phyloP scores from a whole-genome alignment of 1,140 invertebrate genomes.

The Eueides isabella region DNA sequence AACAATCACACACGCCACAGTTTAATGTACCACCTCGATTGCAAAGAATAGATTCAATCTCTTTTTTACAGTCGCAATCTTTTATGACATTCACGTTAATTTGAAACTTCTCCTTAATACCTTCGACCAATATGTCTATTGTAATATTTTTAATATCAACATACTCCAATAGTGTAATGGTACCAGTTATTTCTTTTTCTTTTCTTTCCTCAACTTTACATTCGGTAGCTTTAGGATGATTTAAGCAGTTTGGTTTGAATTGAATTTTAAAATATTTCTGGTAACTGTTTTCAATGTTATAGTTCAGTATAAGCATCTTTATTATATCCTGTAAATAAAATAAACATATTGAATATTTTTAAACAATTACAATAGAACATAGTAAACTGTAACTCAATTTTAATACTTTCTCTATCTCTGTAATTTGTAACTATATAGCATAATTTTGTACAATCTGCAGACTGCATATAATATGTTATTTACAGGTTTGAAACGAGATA shows the following conservation, averaged over 20 bases:
- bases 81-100: conserved; percentile 89
- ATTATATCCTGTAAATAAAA: conserved; percentile 46
- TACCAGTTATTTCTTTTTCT: conserved; percentile 47
- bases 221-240: background rate
- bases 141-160: conserved; percentile 34
- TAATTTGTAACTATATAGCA: too few relatives aligned
- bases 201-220: conserved; percentile 45
- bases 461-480: background rate
- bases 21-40: conserved; percentile 79
- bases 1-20: conserved; percentile 90
- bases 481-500: background rate
- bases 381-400: too few relatives aligned
- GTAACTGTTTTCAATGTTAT: conserved; percentile 35
- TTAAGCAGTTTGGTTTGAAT: conserved; percentile 24
- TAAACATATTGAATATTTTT: background rate
- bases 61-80: conserved; percentile 84
- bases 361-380: too few relatives aligned
- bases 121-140: conserved; percentile 73
- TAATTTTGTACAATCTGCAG: too few relatives aligned
- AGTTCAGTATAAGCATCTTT: conserved; percentile 47
- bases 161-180: conserved; percentile 46
- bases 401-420: too few relatives aligned
- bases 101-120: conserved; percentile 87
- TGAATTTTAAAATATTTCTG: conserved; percentile 26
- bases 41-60: conserved; percentile 72